Evolutionary conservation across 2,888 invertebrate genomes (phyloP), one percentile per base, ranked within the genome.

Genomic region (Lumbricus terrestris): DNA sequence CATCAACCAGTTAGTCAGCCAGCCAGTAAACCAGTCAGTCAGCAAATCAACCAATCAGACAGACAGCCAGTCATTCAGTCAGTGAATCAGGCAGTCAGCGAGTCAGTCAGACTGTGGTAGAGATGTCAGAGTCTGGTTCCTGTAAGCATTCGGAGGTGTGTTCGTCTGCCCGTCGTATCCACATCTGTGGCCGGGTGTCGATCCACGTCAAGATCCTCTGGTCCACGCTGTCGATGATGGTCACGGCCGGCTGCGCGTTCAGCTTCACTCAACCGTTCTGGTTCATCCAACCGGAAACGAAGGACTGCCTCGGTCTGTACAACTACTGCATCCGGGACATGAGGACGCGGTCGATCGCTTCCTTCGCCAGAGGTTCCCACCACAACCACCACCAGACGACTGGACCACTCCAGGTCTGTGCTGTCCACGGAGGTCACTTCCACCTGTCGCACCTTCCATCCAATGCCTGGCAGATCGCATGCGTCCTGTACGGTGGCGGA

Each of bases 211-310:
- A 69, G 54, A 42, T 89, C 47, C 69, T 95, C 38, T 95, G 95
- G 95, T 93, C 94, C 0, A 91, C 94, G 29, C 92, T 95, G 54
- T 95, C 95, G 11, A 92, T 95, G 40, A 92, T 94, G 33, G 94
- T 95, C 47, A 94, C 95, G 2, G 93, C 93, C 90, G 93, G 94
- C 13, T 94, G 94, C 89, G 94, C 94, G 11, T 94, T 94, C 91
- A 94, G 94, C 88, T 95, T 95, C 92, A 93, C 95, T 8, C 95
- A 95, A 91, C 95, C 95, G 1, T 94, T 94, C 90, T 95, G 95
- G 95, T 93, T 95, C 90, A 93, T 95, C 37, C 94, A 93, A 90
- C 92, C 92, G 33, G 92, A 93, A 89, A 91, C 92, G 54, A 90
- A 92, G 8, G 93, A 93, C 91, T 92, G 93, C 15, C 93, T 94